Evolutionary conservation across 2,797 vertebrate genomes (phyloP), one percentile per base, ranked within the genome.

Genomic region (Gallirallus australis): DNA sequence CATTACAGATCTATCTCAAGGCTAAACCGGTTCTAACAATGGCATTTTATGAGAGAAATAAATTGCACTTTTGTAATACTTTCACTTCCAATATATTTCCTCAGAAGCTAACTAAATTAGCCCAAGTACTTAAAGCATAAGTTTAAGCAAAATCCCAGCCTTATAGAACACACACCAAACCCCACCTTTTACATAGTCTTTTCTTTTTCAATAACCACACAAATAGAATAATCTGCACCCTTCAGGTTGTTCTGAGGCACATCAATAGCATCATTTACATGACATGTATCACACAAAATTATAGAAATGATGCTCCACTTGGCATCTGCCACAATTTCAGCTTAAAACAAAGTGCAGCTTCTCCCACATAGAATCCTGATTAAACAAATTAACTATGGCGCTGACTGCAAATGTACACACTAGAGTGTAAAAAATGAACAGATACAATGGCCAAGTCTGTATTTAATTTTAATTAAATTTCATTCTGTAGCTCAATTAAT

Each of bases 401-500:
- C 97, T 98, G 98, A 97, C 97, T 98, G 97, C 97, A 98, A 98
- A 97, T 95, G 97, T 97, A 98, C 98, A 98, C 97, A 97, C 89
- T 91, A 95, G 96, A 97, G 97, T 97, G 97, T 94, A 97, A 97
- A 96, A 98, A 98, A 98, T 97, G 97, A 98, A 96, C 96, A 97
- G 98, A 97, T 98, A 98, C 98, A 98, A 98, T 98, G 96, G 98
- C 98, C 97, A 97, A 98, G 98, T 98, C 98, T 98, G 98, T 98
- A 98, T 99, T 99, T 99, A 98, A 98, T 98, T 99, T 98, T 99
- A 98, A 99, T 99, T 99, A 98, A 98, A 99, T 99, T 98, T 99
- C 98, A 98, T 98, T 99, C 98, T 98, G 98, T 97, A 98, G 98
- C 98, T 98, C 98, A 98, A 98, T 98, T 98, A 98, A 98, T 98